Percentiles rank a stretch among this genome's conserved stretches.
These are phyloP conservation scores for Acleris literana DNA, from an alignment of 2,888 invertebrate genomes.

Conservation along the genomic window DNA sequence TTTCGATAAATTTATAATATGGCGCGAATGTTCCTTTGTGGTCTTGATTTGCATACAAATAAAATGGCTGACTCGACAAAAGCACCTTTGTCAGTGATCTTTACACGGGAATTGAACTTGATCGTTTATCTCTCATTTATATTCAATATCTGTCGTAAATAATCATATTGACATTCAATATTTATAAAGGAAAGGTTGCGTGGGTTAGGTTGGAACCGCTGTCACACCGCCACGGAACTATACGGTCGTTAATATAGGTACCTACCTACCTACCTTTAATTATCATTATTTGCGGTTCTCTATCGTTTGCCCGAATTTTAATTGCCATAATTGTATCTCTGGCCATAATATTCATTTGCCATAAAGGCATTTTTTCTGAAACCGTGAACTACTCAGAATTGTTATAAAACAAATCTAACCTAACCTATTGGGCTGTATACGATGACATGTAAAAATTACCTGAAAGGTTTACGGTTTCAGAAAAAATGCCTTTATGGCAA, in stretches of 20 bases:
- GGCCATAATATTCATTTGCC: no score
- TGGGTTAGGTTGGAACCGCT: constrained; percentile 57
- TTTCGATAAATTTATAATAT: constrained; percentile 54
- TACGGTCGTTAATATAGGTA: not conserved
- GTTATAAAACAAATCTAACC: no score
- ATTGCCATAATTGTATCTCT: no score
- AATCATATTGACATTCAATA: constrained; percentile 78
- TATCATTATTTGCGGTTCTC: no score
- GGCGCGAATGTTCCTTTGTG: constrained; percentile 60
- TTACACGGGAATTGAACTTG: constrained; percentile 68
- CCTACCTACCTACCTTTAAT: no score
- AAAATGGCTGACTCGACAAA: constrained; percentile 79
- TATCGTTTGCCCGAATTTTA: no score
- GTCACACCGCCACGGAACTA: constrained; percentile 17
- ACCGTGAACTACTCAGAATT: no score
- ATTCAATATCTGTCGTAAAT: constrained; percentile 79
- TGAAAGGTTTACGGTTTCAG: no score
- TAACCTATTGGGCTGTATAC: no score
- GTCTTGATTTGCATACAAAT: constrained; percentile 78
- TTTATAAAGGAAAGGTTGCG: constrained; percentile 79
- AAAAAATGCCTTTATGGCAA: no score
- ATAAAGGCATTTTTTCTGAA: no score
- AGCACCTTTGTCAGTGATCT: constrained; percentile 74
- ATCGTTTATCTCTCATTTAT: constrained; percentile 79
- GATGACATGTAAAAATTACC: no score